Conservation (phyloP, 2,113 vertebrate genomes). For the Brevimyrus niger region DNA sequence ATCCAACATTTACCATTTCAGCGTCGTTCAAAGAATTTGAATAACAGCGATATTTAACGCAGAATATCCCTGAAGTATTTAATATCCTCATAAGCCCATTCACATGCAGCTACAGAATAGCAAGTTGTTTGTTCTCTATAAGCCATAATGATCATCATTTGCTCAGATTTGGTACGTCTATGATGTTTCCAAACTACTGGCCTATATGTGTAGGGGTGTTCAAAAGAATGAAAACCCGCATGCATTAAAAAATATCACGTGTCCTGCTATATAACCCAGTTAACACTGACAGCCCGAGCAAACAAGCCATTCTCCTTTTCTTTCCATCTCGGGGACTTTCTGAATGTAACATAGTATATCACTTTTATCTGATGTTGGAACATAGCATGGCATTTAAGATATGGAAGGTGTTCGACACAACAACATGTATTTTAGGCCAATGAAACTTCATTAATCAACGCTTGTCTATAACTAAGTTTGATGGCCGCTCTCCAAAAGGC, state of each 20-base stretch:
- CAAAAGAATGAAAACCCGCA: neutral
- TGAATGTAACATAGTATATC: neutral
- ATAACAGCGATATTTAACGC: neutral
- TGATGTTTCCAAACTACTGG: neutral
- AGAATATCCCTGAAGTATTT: neutral
- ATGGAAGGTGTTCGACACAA: neutral
- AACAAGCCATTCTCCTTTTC: too few species aligned
- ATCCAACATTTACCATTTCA: neutral
- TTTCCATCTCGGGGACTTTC: neutral
- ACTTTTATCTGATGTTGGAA: too few species aligned
- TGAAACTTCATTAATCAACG: neutral
- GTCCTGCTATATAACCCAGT: neutral
- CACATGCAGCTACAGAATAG: neutral
- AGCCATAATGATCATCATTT: neutral
- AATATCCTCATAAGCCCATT: neutral
- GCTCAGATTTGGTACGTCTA: neutral
- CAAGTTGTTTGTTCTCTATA: neutral
- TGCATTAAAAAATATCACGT: neutral
- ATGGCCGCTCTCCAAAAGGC: neutral
- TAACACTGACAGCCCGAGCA: neutral
- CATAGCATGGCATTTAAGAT: neutral
- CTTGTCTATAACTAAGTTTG: neutral
- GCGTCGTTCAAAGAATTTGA: neutral
- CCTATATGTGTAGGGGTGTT: neutral
- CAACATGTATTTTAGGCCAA: neutral